Percentiles rank a stretch among this genome's conserved stretches.
Evolutionary conservation across 2,888 invertebrate species (phyloP).

Genomic region (Pachydiplax longipennis): DNA sequence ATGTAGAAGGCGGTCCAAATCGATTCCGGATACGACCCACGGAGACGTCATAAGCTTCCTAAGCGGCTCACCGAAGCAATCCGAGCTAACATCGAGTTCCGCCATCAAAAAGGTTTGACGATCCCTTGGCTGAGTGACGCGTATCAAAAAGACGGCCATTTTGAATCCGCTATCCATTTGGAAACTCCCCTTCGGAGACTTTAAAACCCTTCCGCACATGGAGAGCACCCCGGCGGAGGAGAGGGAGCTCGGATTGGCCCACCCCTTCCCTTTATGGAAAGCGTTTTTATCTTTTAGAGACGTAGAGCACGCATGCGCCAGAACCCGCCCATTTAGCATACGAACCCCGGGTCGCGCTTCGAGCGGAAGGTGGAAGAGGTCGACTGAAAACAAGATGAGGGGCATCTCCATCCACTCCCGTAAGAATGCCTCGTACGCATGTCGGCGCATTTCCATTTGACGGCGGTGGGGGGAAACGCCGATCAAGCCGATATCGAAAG

Average conservation of each 20-base stretch:
- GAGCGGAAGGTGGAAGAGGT: background rate
- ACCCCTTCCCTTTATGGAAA: background rate
- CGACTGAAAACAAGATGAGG: background rate
- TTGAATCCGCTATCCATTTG: background rate
- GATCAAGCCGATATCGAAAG: too few relatives aligned
- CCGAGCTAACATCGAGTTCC: too few relatives aligned
- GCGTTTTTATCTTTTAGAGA: background rate
- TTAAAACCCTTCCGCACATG: background rate
- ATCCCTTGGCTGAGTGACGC: too few relatives aligned
- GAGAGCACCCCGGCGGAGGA: background rate
- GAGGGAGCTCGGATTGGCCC: background rate
- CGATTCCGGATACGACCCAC: too few relatives aligned
- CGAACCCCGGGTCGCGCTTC: background rate
- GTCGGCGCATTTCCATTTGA: too few relatives aligned
- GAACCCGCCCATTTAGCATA: background rate
- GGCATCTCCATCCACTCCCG: too few relatives aligned
- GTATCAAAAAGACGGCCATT: background rate
- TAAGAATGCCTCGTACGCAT: too few relatives aligned
- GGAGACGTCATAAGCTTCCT: too few relatives aligned
- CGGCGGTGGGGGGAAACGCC: too few relatives aligned
- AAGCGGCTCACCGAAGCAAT: too few relatives aligned
- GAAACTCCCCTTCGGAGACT: background rate
- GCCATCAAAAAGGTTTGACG: too few relatives aligned
- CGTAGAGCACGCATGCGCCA: background rate
- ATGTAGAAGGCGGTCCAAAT: too few relatives aligned